Conservation (phyloP, 2,113 vertebrate genomes). For the Pollimyrus isidori region DNA sequence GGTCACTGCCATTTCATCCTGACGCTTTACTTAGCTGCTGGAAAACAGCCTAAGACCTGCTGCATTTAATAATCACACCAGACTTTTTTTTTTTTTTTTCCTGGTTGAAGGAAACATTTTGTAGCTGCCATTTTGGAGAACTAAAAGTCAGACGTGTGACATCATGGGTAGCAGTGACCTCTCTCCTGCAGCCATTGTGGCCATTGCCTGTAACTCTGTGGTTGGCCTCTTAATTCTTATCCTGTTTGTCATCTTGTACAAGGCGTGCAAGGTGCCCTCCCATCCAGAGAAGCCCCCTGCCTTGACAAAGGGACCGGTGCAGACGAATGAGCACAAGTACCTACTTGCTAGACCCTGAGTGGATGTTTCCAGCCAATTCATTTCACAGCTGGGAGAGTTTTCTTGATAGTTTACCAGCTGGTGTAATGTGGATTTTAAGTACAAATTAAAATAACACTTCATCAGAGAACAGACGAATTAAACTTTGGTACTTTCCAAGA, state of each 20-base stretch:
- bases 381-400: background rate
- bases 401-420: background rate
- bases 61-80: conserved; percentile 1
- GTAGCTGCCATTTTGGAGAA: background rate
- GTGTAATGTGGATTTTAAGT: background rate
- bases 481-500: background rate
- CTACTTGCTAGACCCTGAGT: conserved; percentile 48
- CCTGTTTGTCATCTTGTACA: conserved; percentile 63
- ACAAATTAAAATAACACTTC: background rate
- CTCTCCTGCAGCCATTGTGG: conserved; percentile 57
- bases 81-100: background rate
- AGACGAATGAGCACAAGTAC: conserved; percentile 53
- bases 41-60: background rate
- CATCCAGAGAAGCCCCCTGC: conserved; percentile 43
- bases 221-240: conserved; percentile 59
- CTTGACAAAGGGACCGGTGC: conserved; percentile 20
- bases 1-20: background rate
- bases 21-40: background rate
- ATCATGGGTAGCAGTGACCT: conserved; percentile 52
- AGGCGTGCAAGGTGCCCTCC: conserved; percentile 67
- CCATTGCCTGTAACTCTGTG: conserved; percentile 62
- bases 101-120: background rate
- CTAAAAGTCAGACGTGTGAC: background rate
- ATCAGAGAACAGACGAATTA: background rate
- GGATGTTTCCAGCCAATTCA: background rate